Conservation (phyloP, 2,797 vertebrate species). For the Champsocephalus gunnari region DNA sequence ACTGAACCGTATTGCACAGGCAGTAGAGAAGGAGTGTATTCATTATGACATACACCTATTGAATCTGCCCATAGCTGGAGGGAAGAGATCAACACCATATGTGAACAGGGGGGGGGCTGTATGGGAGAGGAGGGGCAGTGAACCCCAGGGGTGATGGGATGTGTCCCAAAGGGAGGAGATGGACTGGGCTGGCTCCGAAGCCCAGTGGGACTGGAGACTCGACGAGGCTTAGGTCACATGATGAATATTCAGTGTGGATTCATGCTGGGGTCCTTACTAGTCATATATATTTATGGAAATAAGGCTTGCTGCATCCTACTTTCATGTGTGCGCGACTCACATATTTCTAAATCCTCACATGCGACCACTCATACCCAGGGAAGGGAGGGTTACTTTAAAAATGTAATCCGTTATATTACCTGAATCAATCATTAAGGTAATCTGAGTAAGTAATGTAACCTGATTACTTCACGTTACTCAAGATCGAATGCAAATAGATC, state of each 20-base stretch:
- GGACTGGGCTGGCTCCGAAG: not conserved
- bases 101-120: conserved; percentile 17
- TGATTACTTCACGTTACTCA: too few relatives aligned
- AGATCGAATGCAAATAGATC: too few relatives aligned
- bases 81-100: conserved; percentile 48
- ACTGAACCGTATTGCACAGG: conserved; percentile 19
- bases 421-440: too few relatives aligned
- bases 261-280: conserved; percentile 48
- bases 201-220: conserved; percentile 26
- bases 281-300: conserved; percentile 55
- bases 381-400: too few relatives aligned
- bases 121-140: too few relatives aligned
- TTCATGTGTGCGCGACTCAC: not conserved
- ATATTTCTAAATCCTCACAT: conserved; percentile 12
- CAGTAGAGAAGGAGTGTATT: conserved; percentile 32
- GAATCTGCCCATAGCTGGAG: conserved; percentile 39
- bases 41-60: conserved; percentile 12
- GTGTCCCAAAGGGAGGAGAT: conserved; percentile 24
- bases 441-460: too few relatives aligned
- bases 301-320: not conserved
- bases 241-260: conserved; percentile 61
- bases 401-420: too few relatives aligned
- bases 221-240: conserved; percentile 34
- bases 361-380: not conserved
- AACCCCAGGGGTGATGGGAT: not conserved